Percentiles rank a stretch among this genome's conserved stretches.
These are phyloP conservation scores for Leptodactylus fuscus DNA, from an alignment of 2,113 vertebrate species.

Conservation along the genomic window DNA sequence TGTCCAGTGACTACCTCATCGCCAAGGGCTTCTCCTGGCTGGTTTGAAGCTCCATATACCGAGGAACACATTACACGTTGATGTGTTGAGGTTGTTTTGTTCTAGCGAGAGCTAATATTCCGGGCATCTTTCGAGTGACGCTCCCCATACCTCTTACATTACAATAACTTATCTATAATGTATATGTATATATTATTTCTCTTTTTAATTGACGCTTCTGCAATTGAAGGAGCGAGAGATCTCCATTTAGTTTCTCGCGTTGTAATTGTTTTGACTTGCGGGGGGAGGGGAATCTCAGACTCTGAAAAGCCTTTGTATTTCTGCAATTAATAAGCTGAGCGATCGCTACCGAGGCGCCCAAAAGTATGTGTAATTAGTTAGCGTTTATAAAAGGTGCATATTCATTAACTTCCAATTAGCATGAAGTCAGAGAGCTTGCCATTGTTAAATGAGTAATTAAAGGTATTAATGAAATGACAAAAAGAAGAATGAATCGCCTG, in stretches of 20 bases:
- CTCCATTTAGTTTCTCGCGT: background rate
- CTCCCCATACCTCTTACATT: no score
- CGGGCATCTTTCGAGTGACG: no score
- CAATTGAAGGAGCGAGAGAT: background rate
- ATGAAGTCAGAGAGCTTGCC: conserved; percentile 54
- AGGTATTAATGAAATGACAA: conserved; percentile 59
- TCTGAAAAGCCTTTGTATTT: conserved; percentile 17
- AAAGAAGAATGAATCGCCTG: conserved; percentile 53
- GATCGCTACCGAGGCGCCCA: conserved; percentile 9
- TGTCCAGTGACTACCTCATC: no score
- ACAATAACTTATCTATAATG: no score
- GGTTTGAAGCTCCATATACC: no score
- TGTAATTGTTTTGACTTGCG: background rate
- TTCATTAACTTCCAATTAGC: conserved; percentile 59
- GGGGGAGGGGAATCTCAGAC: background rate
- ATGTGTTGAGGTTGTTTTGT: no score
- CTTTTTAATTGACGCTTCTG: no score
- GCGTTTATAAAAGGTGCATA: conserved; percentile 57
- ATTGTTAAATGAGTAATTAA: conserved; percentile 61
- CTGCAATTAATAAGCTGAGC: conserved; percentile 16
- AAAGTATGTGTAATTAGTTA: conserved; percentile 53
- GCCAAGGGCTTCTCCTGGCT: no score
- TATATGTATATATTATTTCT: no score
- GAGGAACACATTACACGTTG: no score
- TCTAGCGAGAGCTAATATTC: no score